Conservation (phyloP, 1,140 invertebrate genomes). For the Archegozetes longisetosus region DNA sequence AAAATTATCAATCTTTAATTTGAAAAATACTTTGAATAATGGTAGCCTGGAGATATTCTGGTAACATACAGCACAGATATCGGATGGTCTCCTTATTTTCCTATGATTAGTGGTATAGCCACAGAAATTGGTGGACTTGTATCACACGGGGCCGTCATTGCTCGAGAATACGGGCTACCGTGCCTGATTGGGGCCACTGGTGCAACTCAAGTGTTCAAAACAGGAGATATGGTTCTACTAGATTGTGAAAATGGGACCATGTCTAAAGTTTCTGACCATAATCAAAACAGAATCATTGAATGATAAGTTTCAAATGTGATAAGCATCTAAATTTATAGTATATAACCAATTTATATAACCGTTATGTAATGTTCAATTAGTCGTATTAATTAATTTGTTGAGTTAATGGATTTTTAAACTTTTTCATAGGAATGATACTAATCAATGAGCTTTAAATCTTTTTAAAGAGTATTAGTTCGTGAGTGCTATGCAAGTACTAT, state of each 20-base stretch:
- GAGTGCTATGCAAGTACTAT: too few species aligned
- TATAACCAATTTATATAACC: too few species aligned
- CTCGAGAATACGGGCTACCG: slow-evolving; percentile 65
- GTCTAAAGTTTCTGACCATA: slow-evolving; percentile 12
- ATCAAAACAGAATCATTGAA: too few species aligned
- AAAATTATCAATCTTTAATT: slow-evolving; percentile 45
- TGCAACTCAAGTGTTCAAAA: slow-evolving; percentile 48
- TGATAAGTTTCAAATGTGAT: too few species aligned
- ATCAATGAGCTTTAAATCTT: too few species aligned
- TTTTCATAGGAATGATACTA: too few species aligned
- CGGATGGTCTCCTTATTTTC: slow-evolving; percentile 80
- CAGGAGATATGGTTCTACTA: slow-evolving; percentile 33
- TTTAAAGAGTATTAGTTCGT: too few species aligned
- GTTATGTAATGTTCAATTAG: too few species aligned
- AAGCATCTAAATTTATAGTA: too few species aligned
- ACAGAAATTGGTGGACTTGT: slow-evolving; percentile 70
- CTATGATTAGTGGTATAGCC: slow-evolving; percentile 55
- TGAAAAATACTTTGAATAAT: slow-evolving; percentile 27
- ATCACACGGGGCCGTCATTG: slow-evolving; percentile 71
- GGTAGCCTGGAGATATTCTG: slow-evolving; percentile 48
- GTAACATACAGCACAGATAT: slow-evolving; percentile 63
- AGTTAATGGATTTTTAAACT: too few species aligned
- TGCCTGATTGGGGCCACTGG: slow-evolving; percentile 54
- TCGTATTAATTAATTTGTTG: too few species aligned
- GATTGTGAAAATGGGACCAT: slow-evolving; percentile 24